Percentiles rank a stretch among this genome's conserved stretches.
These are phyloP conservation scores for Chaetura pelagica DNA, from an alignment of 2,113 vertebrate species.

Conservation along the genomic window DNA sequence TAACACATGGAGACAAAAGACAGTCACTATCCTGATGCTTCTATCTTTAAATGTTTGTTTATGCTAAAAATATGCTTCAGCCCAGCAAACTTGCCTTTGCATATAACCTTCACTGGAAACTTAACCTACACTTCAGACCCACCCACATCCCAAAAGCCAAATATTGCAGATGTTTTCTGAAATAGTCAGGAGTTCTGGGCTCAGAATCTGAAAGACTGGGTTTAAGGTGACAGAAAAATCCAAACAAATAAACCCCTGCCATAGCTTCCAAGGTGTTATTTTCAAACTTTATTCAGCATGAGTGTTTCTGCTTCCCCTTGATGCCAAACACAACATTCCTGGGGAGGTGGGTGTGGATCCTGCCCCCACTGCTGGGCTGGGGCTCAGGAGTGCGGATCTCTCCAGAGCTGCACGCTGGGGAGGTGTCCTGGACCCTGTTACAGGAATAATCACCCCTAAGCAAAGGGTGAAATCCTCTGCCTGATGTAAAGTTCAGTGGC, in stretches of 20 bases:
- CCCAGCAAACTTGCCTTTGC: neutral
- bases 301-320: neutral
- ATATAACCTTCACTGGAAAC: conserved; percentile 8
- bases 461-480: neutral
- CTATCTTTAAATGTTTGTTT: conserved; percentile 72
- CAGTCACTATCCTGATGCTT: neutral
- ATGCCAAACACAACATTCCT: neutral
- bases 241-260: neutral
- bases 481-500: neutral
- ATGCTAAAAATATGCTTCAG: conserved; percentile 63
- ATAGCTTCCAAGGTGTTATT: neutral
- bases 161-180: neutral
- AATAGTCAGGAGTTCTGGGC: neutral
- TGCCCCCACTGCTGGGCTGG: neutral
- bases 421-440: neutral
- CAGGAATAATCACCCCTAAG: neutral
- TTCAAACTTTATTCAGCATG: neutral
- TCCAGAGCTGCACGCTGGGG: neutral
- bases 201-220: neutral
- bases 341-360: neutral
- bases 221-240: neutral
- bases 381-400: neutral
- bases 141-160: neutral
- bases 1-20: conserved; percentile 67
- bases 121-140: neutral